A percentile compares a stretch with the other conserved stretches of the same genome.
These are phyloP conservation scores for Chymomyza fuscimana DNA, from an alignment of 2,888 invertebrate genomes.

Conservation along the genomic window DNA sequence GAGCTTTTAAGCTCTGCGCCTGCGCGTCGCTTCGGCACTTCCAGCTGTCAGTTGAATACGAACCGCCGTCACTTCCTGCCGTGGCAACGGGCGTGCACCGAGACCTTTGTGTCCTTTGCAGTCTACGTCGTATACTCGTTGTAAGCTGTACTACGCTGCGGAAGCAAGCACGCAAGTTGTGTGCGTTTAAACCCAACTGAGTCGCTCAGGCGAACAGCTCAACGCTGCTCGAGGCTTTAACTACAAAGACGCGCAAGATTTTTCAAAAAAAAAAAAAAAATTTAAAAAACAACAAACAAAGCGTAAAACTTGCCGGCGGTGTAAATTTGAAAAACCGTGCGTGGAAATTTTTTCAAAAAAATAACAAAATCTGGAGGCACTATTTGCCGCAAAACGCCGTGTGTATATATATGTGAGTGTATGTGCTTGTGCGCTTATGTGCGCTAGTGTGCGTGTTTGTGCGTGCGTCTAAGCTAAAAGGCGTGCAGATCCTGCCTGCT, in stretches of 20 bases:
- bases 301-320: neutral
- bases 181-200: neutral
- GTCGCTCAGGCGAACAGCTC: neutral
- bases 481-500: conserved; percentile 30
- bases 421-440: neutral
- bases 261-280: conserved; percentile 24
- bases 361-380: neutral
- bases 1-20: conserved; percentile 15
- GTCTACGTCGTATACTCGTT: conserved; percentile 75
- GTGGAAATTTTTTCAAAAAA: neutral
- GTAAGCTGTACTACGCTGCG: conserved; percentile 69
- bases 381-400: neutral
- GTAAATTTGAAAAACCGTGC: neutral
- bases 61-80: conserved; percentile 15
- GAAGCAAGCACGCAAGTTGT: conserved; percentile 34
- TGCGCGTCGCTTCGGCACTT: conserved; percentile 31
- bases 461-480: conserved; percentile 4
- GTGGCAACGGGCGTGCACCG: conserved; percentile 30
- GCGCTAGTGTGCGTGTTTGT: neutral
- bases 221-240: neutral
- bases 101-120: conserved; percentile 54
- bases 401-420: neutral
- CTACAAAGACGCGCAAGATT: neutral
- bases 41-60: conserved; percentile 57
- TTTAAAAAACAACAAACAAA: conserved; percentile 22